Evolutionary conservation across 2,797 vertebrate species (phyloP).

Genomic region (Phyllotis vaccarum): DNA sequence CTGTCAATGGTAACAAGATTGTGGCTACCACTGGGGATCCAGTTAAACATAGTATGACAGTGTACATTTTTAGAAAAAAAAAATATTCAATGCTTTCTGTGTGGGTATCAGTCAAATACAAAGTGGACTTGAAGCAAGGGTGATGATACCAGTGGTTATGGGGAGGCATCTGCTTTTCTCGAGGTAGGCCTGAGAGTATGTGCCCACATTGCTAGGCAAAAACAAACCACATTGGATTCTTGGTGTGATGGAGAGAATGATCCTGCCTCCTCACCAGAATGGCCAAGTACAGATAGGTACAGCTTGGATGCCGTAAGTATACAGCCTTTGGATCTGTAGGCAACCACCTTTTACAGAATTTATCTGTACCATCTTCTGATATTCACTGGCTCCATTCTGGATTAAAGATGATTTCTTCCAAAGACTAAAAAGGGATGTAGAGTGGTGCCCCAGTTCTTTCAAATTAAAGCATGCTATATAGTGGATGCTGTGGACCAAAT

Average conservation of each 20-base stretch:
- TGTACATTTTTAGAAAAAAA: constrained; percentile 51
- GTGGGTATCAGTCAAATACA: constrained; percentile 29
- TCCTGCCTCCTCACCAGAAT: neutral
- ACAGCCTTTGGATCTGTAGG: neutral
- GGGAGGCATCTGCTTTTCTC: neutral
- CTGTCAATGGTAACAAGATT: constrained; percentile 9
- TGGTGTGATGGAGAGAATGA: neutral
- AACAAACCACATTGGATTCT: neutral
- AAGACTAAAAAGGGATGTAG: neutral
- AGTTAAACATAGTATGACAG: neutral
- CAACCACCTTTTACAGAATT: neutral
- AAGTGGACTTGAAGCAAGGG: constrained; percentile 41
- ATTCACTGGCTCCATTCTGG: neutral
- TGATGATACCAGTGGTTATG: constrained; percentile 40
- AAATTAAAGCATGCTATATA: neutral
- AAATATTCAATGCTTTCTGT: constrained; percentile 30
- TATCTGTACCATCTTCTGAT: neutral
- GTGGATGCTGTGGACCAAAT: rapidly evolving
- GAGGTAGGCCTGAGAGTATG: neutral
- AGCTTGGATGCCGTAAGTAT: neutral
- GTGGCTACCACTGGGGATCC: constrained; percentile 50
- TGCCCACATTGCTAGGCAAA: neutral
- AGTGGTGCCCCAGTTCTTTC: neutral
- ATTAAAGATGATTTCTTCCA: neutral
- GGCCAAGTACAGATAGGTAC: neutral